phyloP scores from a whole-genome alignment of 2,888 invertebrate species.

The Tenthredo mesomela region DNA sequence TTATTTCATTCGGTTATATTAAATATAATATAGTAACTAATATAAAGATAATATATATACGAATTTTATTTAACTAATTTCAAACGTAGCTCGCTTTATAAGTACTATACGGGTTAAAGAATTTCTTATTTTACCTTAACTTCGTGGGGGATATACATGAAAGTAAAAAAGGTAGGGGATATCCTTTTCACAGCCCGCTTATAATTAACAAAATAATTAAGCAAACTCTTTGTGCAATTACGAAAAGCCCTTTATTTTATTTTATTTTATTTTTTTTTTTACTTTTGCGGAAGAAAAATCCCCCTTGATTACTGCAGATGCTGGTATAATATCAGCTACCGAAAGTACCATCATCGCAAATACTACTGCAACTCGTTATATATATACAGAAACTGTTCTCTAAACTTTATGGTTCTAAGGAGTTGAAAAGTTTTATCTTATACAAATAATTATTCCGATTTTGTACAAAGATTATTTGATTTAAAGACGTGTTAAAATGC shows the following conservation, averaged over 20 bases:
- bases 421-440: neutral
- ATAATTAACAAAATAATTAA: slow-evolving; percentile 56
- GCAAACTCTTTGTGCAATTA: slow-evolving; percentile 54
- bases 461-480: neutral
- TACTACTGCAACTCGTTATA: neutral
- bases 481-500: neutral
- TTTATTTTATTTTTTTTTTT: too few species aligned
- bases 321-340: neutral
- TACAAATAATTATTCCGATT: neutral
- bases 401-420: neutral
- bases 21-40: too few species aligned
- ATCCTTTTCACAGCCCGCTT: neutral
- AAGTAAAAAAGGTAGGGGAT: neutral
- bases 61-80: neutral
- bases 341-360: neutral
- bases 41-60: too few species aligned
- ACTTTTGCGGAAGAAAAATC: slow-evolving; percentile 8
- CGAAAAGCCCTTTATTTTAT: slow-evolving; percentile 30
- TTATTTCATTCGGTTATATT: too few species aligned
- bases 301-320: slow-evolving; percentile 22
- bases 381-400: neutral
- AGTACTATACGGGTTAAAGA: neutral
- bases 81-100: neutral
- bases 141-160: neutral
- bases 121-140: neutral